Conservation (phyloP, 2,113 vertebrate genomes). For the Heloderma charlesbogerti region DNA sequence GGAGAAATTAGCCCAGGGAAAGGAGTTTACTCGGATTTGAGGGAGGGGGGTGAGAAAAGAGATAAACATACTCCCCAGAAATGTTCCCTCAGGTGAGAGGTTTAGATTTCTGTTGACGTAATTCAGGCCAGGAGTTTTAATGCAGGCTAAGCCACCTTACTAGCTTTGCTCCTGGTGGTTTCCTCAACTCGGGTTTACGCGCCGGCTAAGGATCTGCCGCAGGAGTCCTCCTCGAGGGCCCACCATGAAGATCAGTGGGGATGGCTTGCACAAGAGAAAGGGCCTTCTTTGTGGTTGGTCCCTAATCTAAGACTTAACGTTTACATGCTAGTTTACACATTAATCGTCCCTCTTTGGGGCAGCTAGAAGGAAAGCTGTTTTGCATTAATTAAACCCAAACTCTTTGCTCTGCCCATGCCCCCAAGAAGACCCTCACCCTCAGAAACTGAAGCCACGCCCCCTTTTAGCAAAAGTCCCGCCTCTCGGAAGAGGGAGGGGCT, state of each 20-base stretch:
- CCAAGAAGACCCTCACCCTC: neutral
- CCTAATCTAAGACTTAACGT: too few relatives aligned
- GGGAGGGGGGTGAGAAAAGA: neutral
- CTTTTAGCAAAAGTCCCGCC: neutral
- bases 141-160: neutral
- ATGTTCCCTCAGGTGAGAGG: neutral
- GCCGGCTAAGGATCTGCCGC: too few relatives aligned
- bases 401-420: neutral
- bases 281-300: too few relatives aligned
- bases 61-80: slow-evolving; percentile 5
- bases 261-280: neutral
- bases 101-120: neutral
- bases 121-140: neutral
- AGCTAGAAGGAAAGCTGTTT: neutral
- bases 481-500: neutral
- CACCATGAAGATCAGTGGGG: neutral
- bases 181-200: too few relatives aligned
- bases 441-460: neutral
- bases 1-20: neutral
- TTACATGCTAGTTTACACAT: too few relatives aligned
- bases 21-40: slow-evolving; percentile 1
- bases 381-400: neutral
- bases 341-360: too few relatives aligned
- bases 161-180: neutral
- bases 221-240: neutral